Evolutionary conservation across 2,113 vertebrate species (phyloP), one percentile per base, ranked within the genome.

Genomic region (Coracopsis vasa): DNA sequence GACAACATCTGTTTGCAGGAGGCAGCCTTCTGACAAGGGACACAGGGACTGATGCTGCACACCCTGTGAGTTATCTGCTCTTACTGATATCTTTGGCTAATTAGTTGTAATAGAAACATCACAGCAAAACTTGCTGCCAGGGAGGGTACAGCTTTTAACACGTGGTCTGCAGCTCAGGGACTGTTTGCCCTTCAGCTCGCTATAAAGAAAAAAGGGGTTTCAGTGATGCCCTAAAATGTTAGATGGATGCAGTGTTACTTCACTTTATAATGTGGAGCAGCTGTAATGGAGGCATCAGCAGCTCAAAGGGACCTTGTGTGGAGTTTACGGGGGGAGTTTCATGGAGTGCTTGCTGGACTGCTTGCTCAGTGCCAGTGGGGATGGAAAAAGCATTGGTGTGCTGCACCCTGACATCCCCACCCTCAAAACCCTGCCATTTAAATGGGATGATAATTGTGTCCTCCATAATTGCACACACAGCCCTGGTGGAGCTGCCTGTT

Each of bases 111-210:
- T 28, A 88, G 93, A 97, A 94, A 94, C 80, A 93, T 90, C 88
- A 84, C 65, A 58, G 85, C 45, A 73, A 88, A 90, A 92, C 45
- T 58, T 16, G 21, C 84, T 95, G 77, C 66, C 70, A 83, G 86
- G 77, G 71, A 94, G 51, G 79, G 62, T 72, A 33, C 77, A 92
- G 85, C 47, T 72, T 82, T 72, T 94, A 78, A 78, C 33, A 18
- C 8, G 72, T 37, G 74, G 41, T 92, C 51, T 94, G 89, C 91
- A 94, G 87, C 94, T 93, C 81, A 92, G 91, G 79, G 91, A 90
- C 86, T 88, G 87, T 94, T 96, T 95, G 91, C 95, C 95, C 86
- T 95, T 91, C 91, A 94, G 95, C 92, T 91, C 44, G 37, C 71
- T 72, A 70, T 90, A 71, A 95, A 96, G 86, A 61, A 6, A 88